Base-by-base conservation (phyloP, 2,113 vertebrate genomes). In the Cottus gobio region DNA sequence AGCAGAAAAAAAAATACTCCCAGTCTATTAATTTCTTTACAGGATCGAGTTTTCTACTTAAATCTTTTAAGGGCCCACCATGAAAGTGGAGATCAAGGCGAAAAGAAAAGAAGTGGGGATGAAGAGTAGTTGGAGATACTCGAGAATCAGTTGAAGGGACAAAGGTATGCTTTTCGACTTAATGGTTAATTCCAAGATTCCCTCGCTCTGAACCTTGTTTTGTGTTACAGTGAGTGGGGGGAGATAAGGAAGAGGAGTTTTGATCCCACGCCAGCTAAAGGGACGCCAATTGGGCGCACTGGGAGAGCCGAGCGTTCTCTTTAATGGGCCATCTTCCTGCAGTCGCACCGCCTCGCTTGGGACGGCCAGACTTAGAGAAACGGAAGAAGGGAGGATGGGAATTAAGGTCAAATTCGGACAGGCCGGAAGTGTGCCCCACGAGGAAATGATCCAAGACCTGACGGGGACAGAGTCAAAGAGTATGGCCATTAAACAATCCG, bases 401-500 rank as follows among this genome's bases (percentile, higher is more conserved):
- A 6, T 8, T 56, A 52, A 30, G 61, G 69, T 31, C 42, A 64
- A 7, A 80, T 71, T 67, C 78, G 63, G 37, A 56, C 20, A 12
- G 1, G n/a, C 10, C 37, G 11, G 56, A 44, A 30, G 61, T 74
- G 48, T 48, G 54, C 26, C 31, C 31, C 36, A 74, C 18, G 5
- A 68, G 65, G 48, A 81, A 78, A 83, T 61, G 22, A 73, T 82
- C 10, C 78, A 60, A 87, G 62, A 90, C 79, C 86, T 83, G 79
- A 87, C 83, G n/a, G 61, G 30, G 39, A 71, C 82, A 78, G 36
- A 50, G 57, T 67, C 75, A 31, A 18, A 24, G 70, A 78, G 36
- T 8, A 30, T 42, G 52, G 46, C 78, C 84, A 91, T 94, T 92
- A 90, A 93, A 90, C 79, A 90, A 88, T 89, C 82, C 31, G 69